Base-by-base conservation (phyloP, 1,140 invertebrate species). In the Microvelia longipes region DNA sequence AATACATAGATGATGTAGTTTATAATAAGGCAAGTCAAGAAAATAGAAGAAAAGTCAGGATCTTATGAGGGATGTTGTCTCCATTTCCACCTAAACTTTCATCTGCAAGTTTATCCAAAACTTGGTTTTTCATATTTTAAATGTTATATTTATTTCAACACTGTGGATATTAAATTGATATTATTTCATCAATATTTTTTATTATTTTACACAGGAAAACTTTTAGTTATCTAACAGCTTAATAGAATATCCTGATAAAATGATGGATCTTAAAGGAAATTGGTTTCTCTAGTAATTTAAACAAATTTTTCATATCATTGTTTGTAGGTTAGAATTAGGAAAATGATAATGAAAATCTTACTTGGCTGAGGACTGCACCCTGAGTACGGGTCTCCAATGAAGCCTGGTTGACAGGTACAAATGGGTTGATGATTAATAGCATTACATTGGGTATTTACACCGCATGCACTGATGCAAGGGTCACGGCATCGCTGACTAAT, bases 301-400 rank as follows among this genome's bases (percentile, higher is more conserved):
- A n/a, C n/a, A n/a, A n/a, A n/a, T n/a, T n/a, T n/a, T n/a, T n/a
- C n/a, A n/a, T n/a, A n/a, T n/a, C n/a, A n/a, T n/a, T n/a, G n/a
- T n/a, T n/a, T n/a, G n/a, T n/a, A n/a, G n/a, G n/a, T 27, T 26
- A 29, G 30, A 35, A 35, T 60, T 69, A 24, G 27, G 25, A 69
- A 60, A 15, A 24, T 27, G 15, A 60, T n/a, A 50, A 64, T 24
- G 29, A 66, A 50, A 69, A 71, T 63, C 74, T 69, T 76, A 77
- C 76, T 75, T 73, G 75, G 73, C 35, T 71, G 70, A 1, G 73
- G 72, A 67, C 76, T 74, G 69, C 81, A 82, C 28, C 76, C 78
- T n/a, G 73, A 75, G 73, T 80, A 79, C 14, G 81, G 81, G 75
- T 84, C 82, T 29, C 83, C 83, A 69, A 80, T 76, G 73, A 78